These are phyloP conservation scores for Cebidichthys violaceus DNA, from an alignment of 2,113 vertebrate species.

Conservation along the genomic window DNA sequence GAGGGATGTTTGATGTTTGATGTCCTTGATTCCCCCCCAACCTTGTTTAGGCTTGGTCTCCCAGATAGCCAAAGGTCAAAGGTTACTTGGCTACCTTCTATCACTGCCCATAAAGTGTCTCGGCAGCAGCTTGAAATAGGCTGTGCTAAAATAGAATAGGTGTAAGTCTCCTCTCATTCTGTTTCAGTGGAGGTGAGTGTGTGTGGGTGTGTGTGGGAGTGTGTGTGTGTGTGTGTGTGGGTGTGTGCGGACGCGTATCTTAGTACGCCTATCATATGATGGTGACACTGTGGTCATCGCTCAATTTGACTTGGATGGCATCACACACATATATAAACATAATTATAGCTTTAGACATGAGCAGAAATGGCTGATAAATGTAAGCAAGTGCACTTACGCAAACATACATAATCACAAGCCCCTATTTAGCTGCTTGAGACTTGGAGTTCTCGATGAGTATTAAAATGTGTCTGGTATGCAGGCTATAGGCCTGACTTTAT, in stretches of 20 bases:
- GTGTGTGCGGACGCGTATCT: neutral
- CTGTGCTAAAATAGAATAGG: slow-evolving; percentile 70
- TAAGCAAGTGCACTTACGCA: neutral
- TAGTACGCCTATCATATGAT: neutral
- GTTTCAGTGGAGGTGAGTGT: slow-evolving; percentile 46
- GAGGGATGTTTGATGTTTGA: neutral
- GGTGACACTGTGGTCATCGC: slow-evolving; percentile 25
- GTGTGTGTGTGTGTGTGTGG: slow-evolving; percentile 5
- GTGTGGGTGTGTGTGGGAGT: neutral
- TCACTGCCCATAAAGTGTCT: slow-evolving; percentile 61
- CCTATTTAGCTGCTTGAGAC: slow-evolving; percentile 20
- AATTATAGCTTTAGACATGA: neutral
- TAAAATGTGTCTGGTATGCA: slow-evolving; percentile 18
- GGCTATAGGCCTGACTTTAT: neutral
- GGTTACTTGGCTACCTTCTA: slow-evolving; percentile 65
- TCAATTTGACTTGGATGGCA: slow-evolving; percentile 28
- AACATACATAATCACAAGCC: neutral
- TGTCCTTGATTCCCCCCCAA: neutral
- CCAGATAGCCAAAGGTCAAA: slow-evolving; percentile 62
- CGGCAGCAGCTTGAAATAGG: slow-evolving; percentile 70
- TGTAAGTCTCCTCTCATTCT: slow-evolving; percentile 59
- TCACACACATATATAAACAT: neutral
- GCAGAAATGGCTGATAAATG: neutral
- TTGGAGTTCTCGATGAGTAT: slow-evolving; percentile 33
- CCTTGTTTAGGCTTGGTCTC: slow-evolving; percentile 39